phyloP scores from a whole-genome alignment of 2,113 vertebrate species.

The Seriola aureovittata region DNA sequence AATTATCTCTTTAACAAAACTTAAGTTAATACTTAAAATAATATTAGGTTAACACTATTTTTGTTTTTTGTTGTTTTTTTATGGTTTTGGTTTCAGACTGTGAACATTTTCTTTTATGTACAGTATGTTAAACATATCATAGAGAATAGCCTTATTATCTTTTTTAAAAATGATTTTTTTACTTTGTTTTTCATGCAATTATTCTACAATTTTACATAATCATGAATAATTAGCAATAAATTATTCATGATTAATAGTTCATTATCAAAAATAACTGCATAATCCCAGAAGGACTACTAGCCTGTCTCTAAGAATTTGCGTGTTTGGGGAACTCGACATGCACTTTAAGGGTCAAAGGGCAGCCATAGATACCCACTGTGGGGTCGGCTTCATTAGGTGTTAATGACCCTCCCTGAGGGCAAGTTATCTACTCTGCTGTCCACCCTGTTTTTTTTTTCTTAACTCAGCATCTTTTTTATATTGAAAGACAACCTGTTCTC shows the following conservation, averaged over 20 bases:
- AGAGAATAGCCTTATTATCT: no score
- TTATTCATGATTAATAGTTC: slow-evolving; percentile 3
- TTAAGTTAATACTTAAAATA: no score
- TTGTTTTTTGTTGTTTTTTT: no score
- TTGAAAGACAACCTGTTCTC: slow-evolving; percentile 9
- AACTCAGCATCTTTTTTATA: slow-evolving; percentile 14
- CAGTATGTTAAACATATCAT: not conserved
- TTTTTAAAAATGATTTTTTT: no score
- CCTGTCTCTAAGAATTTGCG: slow-evolving; percentile 50
- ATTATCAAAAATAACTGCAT: slow-evolving; percentile 22
- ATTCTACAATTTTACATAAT: not conserved
- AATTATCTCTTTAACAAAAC: no score
- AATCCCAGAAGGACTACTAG: slow-evolving; percentile 9
- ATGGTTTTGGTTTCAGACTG: no score
- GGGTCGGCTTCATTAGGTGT: slow-evolving; percentile 76
- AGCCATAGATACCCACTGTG: slow-evolving; percentile 58
- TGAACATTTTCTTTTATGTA: not conserved
- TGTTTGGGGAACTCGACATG: slow-evolving; percentile 54
- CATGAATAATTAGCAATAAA: not conserved
- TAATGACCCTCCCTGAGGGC: slow-evolving; percentile 71
- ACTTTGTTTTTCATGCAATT: not conserved
- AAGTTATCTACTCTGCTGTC: slow-evolving; percentile 31
- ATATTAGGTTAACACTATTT: no score
- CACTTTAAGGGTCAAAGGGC: slow-evolving; percentile 69
- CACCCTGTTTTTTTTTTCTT: slow-evolving; percentile 1